phyloP scores from a whole-genome alignment of 2,113 vertebrate species.

The Ifrita kowaldi region DNA sequence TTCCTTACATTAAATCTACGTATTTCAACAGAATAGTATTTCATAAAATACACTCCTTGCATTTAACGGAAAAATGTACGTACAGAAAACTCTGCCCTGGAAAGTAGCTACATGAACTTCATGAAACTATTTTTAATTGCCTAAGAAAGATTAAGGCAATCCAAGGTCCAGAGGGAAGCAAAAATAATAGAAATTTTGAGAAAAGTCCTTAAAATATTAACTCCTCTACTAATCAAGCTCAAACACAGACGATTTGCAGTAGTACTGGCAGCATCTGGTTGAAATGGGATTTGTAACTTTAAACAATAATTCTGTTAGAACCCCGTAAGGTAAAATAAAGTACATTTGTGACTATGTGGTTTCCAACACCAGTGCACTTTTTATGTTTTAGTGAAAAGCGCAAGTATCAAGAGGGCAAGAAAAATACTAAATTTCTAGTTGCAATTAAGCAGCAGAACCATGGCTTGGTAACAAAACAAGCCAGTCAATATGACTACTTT shows the following conservation, averaged over 20 bases:
- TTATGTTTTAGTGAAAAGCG: not conserved
- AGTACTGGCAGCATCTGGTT: not conserved
- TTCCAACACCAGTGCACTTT: not conserved
- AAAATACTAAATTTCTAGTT: not conserved
- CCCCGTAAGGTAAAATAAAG: not conserved
- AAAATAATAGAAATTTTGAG: not conserved
- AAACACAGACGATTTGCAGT: not conserved
- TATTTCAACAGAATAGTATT: not conserved
- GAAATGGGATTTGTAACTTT: not conserved
- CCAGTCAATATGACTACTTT: not conserved
- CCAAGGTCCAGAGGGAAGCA: not conserved
- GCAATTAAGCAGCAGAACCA: not conserved
- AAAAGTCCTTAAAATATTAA: not conserved
- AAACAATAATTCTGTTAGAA: not conserved
- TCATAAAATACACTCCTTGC: not conserved
- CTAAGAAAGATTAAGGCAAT: not conserved
- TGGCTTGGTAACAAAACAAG: not conserved
- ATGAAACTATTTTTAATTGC: not conserved
- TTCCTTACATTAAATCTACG: not conserved
- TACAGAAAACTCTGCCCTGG: not conserved
- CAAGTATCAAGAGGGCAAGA: not conserved
- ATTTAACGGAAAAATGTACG: not conserved
- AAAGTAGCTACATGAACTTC: not conserved
- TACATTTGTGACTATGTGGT: not conserved
- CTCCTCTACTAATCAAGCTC: not conserved